A percentile compares a stretch with the other conserved stretches of the same genome.
phyloP scores from a whole-genome alignment of 1,140 invertebrate genomes.

The Dermatophagoides farinae region DNA sequence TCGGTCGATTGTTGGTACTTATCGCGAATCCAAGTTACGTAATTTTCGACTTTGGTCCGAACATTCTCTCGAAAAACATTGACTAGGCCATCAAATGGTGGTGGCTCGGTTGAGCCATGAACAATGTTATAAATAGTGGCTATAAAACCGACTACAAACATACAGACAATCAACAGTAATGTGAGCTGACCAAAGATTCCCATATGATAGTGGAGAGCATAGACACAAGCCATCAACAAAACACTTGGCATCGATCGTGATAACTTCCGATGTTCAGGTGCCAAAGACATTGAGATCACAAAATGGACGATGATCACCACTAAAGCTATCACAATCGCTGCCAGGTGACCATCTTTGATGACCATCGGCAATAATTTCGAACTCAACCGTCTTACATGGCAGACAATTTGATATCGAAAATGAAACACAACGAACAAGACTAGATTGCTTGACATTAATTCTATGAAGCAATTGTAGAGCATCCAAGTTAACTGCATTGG shows the following conservation, averaged over 20 bases:
- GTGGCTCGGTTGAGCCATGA: background rate
- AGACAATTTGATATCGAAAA: constrained; percentile 14
- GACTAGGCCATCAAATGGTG: background rate
- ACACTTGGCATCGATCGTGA: background rate
- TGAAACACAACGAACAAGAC: constrained; percentile 22
- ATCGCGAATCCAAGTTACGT: background rate
- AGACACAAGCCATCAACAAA: background rate
- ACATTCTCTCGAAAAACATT: background rate
- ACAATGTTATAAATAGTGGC: background rate
- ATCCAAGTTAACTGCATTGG: constrained; percentile 48
- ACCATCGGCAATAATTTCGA: no score
- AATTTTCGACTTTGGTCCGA: background rate
- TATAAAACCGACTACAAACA: background rate
- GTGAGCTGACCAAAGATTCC: background rate
- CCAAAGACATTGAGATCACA: no score
- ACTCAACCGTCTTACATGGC: no score
- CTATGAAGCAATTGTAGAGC: constrained; percentile 45
- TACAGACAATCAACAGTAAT: background rate
- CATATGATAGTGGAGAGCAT: background rate
- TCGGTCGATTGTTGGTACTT: background rate
- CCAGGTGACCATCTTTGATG: no score
- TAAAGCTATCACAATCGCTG: no score
- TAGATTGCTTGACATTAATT: constrained; percentile 23
- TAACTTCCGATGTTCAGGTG: no score
- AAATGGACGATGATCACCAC: no score